These are phyloP conservation scores for Acrocyrtus sp. DNA, from an alignment of 2,888 invertebrate species.

Conservation along the genomic window DNA sequence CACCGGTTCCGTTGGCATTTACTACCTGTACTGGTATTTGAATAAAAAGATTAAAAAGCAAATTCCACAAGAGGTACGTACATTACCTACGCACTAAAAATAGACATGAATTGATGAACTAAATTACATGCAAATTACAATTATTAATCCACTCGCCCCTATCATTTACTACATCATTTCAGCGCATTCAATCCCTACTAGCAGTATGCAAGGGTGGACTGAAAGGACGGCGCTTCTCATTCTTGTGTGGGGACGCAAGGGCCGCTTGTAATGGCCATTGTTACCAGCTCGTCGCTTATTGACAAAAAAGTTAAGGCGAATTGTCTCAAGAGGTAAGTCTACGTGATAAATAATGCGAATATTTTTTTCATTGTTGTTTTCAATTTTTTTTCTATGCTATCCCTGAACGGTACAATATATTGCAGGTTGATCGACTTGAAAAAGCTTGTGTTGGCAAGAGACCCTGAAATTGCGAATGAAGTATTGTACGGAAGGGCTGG, in stretches of 20 bases:
- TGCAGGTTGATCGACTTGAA: conserved; percentile 72
- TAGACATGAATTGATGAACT: too few species aligned
- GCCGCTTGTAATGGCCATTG: conserved; percentile 73
- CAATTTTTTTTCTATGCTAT: too few species aligned
- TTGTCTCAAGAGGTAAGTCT: conserved; percentile 67
- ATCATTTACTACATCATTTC: conserved; percentile 44
- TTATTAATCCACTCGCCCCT: too few species aligned
- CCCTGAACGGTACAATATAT: too few species aligned
- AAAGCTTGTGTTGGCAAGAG: conserved; percentile 70
- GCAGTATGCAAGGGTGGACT: conserved; percentile 61
- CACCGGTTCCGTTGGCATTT: conserved; percentile 80
- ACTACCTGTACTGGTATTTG: conserved; percentile 73
- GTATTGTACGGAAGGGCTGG: conserved; percentile 86
- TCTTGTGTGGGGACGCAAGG: conserved; percentile 78
- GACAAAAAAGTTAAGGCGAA: conserved; percentile 67
- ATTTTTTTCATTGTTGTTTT: conserved; percentile 2
- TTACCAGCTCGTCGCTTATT: conserved; percentile 70
- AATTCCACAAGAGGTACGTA: conserved; percentile 22
- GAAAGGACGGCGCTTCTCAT: conserved; percentile 71
- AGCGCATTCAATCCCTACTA: conserved; percentile 45
- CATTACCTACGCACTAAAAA: too few species aligned
- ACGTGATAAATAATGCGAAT: conserved; percentile 25
- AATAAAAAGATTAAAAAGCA: conserved; percentile 4
- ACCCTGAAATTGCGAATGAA: conserved; percentile 77
- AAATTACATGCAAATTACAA: too few species aligned